These are phyloP conservation scores for Myocastor coypus DNA, from an alignment of 2,113 vertebrate genomes.

Conservation along the genomic window DNA sequence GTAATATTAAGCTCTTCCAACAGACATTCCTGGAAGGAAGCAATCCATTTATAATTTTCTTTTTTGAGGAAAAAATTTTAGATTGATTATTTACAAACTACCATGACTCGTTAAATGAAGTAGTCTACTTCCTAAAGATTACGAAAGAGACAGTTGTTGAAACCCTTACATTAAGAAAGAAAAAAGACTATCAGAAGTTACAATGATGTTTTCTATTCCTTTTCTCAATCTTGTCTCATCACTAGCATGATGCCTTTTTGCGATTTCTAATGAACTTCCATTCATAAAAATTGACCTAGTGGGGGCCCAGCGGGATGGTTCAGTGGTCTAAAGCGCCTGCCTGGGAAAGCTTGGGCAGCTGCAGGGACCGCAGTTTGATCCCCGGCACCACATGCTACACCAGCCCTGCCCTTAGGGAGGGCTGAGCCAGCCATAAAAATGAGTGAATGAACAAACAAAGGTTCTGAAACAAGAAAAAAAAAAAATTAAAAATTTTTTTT, in stretches of 20 bases:
- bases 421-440: too few relatives aligned
- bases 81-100: neutral
- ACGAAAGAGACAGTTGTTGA: neutral
- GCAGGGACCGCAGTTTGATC: too few relatives aligned
- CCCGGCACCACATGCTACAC: too few relatives aligned
- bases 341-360: too few relatives aligned
- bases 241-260: neutral
- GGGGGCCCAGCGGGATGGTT: too few relatives aligned
- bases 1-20: neutral
- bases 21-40: neutral
- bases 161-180: neutral
- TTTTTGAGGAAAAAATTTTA: neutral
- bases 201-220: neutral
- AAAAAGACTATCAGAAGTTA: neutral
- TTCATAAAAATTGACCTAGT: neutral
- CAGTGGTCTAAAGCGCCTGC: too few relatives aligned
- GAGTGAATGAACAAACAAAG: too few relatives aligned
- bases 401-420: too few relatives aligned
- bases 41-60: neutral
- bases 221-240: neutral
- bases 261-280: neutral
- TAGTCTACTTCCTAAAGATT: slow-evolving; percentile 7
- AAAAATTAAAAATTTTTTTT: too few relatives aligned
- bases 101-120: neutral
- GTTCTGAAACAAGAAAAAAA: too few relatives aligned